Base-by-base conservation (phyloP, 2,797 vertebrate genomes). In the Chaetodon trifasciatus region DNA sequence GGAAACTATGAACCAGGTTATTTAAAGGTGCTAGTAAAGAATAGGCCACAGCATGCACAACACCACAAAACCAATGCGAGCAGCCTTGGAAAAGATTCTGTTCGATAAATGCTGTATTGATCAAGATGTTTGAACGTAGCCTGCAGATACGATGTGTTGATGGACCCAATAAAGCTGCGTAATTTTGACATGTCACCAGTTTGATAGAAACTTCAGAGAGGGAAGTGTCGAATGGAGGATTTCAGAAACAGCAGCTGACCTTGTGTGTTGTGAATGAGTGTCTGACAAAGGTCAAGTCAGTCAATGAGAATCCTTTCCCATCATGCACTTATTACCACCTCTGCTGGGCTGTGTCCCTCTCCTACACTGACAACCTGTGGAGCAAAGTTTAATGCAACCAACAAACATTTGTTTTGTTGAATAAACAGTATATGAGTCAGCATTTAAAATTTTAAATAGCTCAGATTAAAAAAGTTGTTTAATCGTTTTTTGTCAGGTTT, bases 211-310 rank as follows among this genome's bases (percentile, higher is more conserved):
- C 9, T 50, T 62, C 21, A 71, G 17, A 42, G 28, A 8, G 7
- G 23, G 35, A 46, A 9, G 12, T 37, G 40, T 50, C 1, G 2
- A 49, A 50, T 7, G 10, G 11, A 76, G 42, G 32, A 37, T 81
- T 68, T 63, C 42, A 64, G 24, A 62, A 58, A 28, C n/a, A 61
- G 23, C 56, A 63, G 35, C 24, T 62, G 15, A 44, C 39, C 35
- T 32, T 40, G 40, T 72, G 44, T 40, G 46, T 28, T 47, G 66
- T 55, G 37, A 50, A 46, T n/a, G 23, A 74, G 57, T 24, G 53
- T 37, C 53, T 49, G 35, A 39, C 55, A 80, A 72, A 78, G 66
- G 50, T 79, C 53, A 71, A 28, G 63, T 53, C 57, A 69, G n/a
- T 84, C 1, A 67, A 32, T 71, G n/a, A 28, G 53, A 74, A 23